Evolutionary conservation across 2,797 vertebrate species (phyloP), one percentile per base, ranked within the genome.

Genomic region (Pangasius larnaudii): DNA sequence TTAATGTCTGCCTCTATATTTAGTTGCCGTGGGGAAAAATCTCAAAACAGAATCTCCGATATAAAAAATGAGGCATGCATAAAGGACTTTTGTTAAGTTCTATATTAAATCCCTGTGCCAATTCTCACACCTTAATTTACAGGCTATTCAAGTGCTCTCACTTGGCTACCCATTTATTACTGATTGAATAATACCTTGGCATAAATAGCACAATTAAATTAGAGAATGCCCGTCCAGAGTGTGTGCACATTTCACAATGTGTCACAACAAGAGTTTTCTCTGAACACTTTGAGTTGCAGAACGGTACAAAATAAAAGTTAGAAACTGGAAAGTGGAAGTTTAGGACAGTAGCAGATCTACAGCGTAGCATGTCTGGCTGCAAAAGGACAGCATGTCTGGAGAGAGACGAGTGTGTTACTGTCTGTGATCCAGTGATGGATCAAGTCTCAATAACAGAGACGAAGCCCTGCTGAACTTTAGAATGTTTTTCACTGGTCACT

Each of bases 401-500:
- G 59, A 24, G 59, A 75, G 56, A 67, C 16, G 80, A 69, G 65
- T 18, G 51, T 7, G 78, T 65, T 83, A 74, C 61, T 63, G 67
- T 39, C 61, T 83, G 84, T 49, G 63, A 49, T 85, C 19, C 83
- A 61, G 85, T 78, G 63, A 84, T 27, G 81, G 85, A 90, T 90
- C 78, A 87, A 83, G 86, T 86, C 87, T 88, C 90, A 91, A 90
- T 91, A 91, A 91, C 82, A 81, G 56, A 89, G 81, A 88, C 56
- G 67, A 84, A 89, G 86, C 88, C 81, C 74, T 88, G 56, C 87
- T 90, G 91, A 91, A 90, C 89, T 91, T 56, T 24, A 42, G 69
- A 86, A 90, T 87, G 89, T 84, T 90, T 87, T 91, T 89, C 83
- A 88, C 72, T 89, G 89, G 90, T 90, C 90, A 87, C 91, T 93